A percentile compares a stretch with the other conserved stretches of the same genome.
These are phyloP conservation scores for Lordiphosa andalusiaca DNA, from an alignment of 2,888 invertebrate genomes.

Conservation along the genomic window DNA sequence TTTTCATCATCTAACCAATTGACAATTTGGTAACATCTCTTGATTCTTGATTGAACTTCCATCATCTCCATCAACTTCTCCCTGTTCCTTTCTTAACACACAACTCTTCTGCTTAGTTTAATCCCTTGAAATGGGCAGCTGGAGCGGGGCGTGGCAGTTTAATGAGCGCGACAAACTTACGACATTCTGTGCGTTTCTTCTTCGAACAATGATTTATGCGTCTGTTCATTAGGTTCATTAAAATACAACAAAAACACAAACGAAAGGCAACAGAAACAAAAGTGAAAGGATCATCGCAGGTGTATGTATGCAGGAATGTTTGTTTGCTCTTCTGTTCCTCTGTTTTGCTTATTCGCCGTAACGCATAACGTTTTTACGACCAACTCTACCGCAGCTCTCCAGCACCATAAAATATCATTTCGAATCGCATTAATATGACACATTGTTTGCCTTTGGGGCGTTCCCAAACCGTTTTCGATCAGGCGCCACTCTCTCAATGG, in stretches of 20 bases:
- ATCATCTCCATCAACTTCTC: no score
- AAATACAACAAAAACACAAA: constrained; percentile 10
- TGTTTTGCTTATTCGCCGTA: constrained; percentile 58
- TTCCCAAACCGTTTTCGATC: constrained; percentile 1
- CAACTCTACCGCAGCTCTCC: constrained; percentile 19
- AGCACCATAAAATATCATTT: constrained; percentile 55
- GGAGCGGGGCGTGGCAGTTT: constrained; percentile 42
- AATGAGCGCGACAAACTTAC: constrained; percentile 69
- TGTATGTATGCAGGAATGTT: constrained; percentile 39
- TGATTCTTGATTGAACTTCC: no score
- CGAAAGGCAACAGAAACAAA: constrained; percentile 14
- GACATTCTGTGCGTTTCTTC: constrained; percentile 47
- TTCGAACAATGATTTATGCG: constrained; percentile 67
- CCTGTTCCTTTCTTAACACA: no score
- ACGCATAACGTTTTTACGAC: constrained; percentile 71
- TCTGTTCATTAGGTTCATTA: constrained; percentile 68
- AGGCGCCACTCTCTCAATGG: constrained; percentile 41
- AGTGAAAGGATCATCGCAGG: constrained; percentile 64
- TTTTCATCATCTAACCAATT: no score
- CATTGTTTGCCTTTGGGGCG: constrained; percentile 40
- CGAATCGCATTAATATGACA: constrained; percentile 67
- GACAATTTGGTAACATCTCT: no score
- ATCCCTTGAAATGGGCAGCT: constrained; percentile 10
- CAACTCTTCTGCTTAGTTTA: no score
- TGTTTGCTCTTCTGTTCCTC: constrained; percentile 19